These are phyloP conservation scores for Drosophila arizonae DNA, from an alignment of 1,140 invertebrate genomes.

Conservation along the genomic window DNA sequence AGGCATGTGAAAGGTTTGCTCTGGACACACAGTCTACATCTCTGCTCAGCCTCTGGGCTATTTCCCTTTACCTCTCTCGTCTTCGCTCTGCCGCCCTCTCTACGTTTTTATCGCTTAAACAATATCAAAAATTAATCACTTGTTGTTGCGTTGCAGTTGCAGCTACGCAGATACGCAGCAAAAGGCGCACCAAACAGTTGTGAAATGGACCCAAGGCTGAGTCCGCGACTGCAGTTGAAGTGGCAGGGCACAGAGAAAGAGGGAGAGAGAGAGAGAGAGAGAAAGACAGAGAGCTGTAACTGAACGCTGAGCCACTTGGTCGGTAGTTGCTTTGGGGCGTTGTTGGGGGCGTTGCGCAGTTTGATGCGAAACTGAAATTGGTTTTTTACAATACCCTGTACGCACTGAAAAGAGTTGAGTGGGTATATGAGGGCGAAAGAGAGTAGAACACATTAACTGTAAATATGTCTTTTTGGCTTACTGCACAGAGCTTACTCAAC, in stretches of 20 bases:
- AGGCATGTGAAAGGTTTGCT: slow-evolving; percentile 11
- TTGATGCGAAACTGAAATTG: slow-evolving; percentile 82
- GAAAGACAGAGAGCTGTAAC: slow-evolving; percentile 9
- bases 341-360: slow-evolving; percentile 71
- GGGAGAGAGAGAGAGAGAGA: not conserved
- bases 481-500: too few species aligned
- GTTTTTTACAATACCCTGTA: slow-evolving; percentile 46
- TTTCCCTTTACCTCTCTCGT: not conserved
- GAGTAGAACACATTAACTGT: not conserved
- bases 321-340: slow-evolving; percentile 76
- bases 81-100: not conserved
- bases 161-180: slow-evolving; percentile 62
- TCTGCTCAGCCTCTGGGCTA: slow-evolving; percentile 1
- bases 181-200: slow-evolving; percentile 24
- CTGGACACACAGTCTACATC: not conserved
- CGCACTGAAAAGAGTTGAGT: not conserved
- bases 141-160: slow-evolving; percentile 61
- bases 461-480: too few species aligned
- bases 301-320: slow-evolving; percentile 35
- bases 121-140: slow-evolving; percentile 82
- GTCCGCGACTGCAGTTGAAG: too few species aligned
- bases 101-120: slow-evolving; percentile 54
- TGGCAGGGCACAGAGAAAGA: too few species aligned
- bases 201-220: slow-evolving; percentile 22
- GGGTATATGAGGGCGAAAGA: not conserved